phyloP scores from a whole-genome alignment of 2,113 vertebrate genomes.

The Stegastes partitus region DNA sequence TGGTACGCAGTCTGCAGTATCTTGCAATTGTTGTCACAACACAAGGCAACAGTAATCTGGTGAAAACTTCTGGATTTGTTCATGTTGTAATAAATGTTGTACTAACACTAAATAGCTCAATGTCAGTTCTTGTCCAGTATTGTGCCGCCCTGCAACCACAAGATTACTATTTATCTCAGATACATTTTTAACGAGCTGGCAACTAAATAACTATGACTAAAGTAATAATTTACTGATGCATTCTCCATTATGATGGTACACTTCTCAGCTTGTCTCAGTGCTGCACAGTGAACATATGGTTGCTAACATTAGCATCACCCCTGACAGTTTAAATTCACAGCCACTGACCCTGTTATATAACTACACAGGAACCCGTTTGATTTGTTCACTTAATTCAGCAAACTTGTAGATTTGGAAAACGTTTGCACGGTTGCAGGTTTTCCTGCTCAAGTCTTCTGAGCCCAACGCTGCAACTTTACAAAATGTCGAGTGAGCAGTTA shows the following conservation, averaged over 20 bases:
- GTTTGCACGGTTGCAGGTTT: background rate
- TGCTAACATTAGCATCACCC: slow-evolving; percentile 39
- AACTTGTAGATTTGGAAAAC: background rate
- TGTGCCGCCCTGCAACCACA: too few species aligned
- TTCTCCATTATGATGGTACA: background rate
- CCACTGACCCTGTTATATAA: background rate
- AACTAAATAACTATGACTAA: background rate
- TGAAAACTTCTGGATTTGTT: too few species aligned
- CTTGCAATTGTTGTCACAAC: too few species aligned
- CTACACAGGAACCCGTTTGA: accelerated
- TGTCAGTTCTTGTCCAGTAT: too few species aligned
- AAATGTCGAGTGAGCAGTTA: slow-evolving; percentile 25
- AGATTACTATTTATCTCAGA: too few species aligned
- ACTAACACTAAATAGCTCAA: too few species aligned
- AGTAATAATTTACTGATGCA: background rate
- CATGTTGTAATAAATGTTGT: too few species aligned
- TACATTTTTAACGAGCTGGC: background rate
- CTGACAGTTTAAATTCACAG: slow-evolving; percentile 7
- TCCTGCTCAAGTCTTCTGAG: background rate
- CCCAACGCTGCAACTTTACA: background rate
- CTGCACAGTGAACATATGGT: slow-evolving; percentile 18
- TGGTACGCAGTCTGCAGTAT: too few species aligned
- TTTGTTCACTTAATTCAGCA: background rate
- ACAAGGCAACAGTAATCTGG: too few species aligned
- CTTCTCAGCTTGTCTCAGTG: background rate